Evolutionary conservation across 2,888 invertebrate species (phyloP).

Genomic region (Tachina fera): DNA sequence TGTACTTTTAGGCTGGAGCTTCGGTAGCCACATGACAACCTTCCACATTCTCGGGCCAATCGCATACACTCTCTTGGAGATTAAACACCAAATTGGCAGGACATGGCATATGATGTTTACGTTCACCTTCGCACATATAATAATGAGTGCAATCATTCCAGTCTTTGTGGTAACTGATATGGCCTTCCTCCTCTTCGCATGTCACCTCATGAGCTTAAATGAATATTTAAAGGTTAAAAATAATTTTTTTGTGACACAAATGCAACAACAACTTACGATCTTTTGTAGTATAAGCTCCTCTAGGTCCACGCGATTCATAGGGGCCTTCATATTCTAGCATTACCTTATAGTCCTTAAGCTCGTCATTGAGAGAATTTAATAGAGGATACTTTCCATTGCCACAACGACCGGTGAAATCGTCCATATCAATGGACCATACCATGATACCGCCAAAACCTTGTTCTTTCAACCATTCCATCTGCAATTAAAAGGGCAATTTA

Average conservation of each 20-base stretch:
- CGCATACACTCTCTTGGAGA: conserved; percentile 95
- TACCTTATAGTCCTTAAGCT: conserved; percentile 92
- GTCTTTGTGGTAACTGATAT: conserved; percentile 96
- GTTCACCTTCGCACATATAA: conserved; percentile 97
- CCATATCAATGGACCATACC: conserved; percentile 98
- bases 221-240: not conserved
- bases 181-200: conserved; percentile 97
- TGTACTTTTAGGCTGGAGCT: conserved; percentile 84
- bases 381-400: conserved; percentile 95
- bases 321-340: conserved; percentile 93
- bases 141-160: conserved; percentile 96
- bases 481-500: conserved; percentile 55
- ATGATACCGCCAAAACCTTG: conserved; percentile 98
- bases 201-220: conserved; percentile 91
- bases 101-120: conserved; percentile 98
- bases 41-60: conserved; percentile 97
- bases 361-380: conserved; percentile 93
- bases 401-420: conserved; percentile 95
- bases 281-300: conserved; percentile 92
- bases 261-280: conserved; percentile 88
- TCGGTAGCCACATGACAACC: conserved; percentile 90
- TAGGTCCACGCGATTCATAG: conserved; percentile 88
- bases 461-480: conserved; percentile 97
- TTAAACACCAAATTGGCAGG: conserved; percentile 96
- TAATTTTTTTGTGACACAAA: not conserved